phyloP scores from a whole-genome alignment of 2,113 vertebrate genomes.

The Pipa parva region DNA sequence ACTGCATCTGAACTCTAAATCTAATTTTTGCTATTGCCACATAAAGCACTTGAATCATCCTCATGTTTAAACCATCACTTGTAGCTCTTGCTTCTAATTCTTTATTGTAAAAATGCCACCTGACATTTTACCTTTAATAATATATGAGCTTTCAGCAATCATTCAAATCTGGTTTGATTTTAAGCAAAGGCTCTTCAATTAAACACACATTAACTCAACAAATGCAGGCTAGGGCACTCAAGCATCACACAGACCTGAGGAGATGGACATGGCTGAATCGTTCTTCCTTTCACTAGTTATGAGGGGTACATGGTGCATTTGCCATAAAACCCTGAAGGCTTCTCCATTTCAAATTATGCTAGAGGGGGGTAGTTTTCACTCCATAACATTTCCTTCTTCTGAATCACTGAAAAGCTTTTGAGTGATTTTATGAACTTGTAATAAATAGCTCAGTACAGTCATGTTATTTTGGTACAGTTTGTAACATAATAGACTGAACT shows the following conservation, averaged over 20 bases:
- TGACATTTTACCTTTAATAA: neutral
- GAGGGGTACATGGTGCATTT: too few relatives aligned
- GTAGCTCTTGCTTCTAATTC: neutral
- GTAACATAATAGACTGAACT: slow-evolving; percentile 15
- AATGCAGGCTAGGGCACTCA: too few relatives aligned
- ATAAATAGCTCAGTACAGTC: slow-evolving; percentile 9
- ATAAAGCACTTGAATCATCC: neutral
- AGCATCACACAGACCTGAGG: too few relatives aligned
- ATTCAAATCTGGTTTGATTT: neutral
- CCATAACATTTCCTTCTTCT: neutral
- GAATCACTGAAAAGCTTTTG: neutral
- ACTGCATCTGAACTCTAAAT: neutral
- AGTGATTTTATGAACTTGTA: slow-evolving; percentile 20
- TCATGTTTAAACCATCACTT: neutral
- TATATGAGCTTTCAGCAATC: neutral
- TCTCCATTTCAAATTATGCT: too few relatives aligned
- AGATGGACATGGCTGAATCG: too few relatives aligned
- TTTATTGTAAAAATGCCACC: neutral
- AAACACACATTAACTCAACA: too few relatives aligned
- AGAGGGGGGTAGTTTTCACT: neutral
- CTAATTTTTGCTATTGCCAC: neutral
- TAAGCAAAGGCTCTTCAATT: neutral
- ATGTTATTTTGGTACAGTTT: slow-evolving; percentile 14
- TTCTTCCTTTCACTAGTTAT: too few relatives aligned
- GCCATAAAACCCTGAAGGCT: neutral